Evolutionary conservation across 2,888 invertebrate genomes (phyloP).

Genomic region (Terebella lapidaria): DNA sequence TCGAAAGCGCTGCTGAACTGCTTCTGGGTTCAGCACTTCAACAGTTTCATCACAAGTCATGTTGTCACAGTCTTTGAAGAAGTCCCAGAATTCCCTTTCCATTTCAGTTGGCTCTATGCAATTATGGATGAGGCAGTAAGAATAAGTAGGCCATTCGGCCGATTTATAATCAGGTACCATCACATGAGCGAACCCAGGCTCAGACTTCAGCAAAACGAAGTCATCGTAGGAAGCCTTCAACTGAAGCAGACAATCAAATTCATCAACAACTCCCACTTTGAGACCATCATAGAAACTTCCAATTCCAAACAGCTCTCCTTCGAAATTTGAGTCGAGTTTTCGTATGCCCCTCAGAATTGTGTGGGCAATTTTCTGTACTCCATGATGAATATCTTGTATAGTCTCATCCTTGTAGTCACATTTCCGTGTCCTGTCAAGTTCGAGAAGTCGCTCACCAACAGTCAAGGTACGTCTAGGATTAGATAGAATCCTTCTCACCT

Average conservation of each 20-base stretch:
- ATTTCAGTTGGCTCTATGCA: too few relatives aligned
- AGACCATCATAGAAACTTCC: constrained; percentile 1
- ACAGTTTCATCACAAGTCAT: too few relatives aligned
- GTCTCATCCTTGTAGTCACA: too few relatives aligned
- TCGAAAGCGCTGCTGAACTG: background rate
- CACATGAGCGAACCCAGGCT: background rate
- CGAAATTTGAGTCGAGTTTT: background rate
- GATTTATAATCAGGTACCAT: background rate
- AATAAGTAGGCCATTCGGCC: background rate
- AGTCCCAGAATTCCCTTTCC: background rate
- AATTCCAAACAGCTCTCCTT: background rate
- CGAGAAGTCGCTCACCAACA: too few relatives aligned
- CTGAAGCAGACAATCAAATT: background rate
- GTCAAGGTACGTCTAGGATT: too few relatives aligned
- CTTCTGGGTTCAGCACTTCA: background rate
- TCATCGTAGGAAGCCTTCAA: background rate
- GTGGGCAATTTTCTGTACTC: too few relatives aligned
- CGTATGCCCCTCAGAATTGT: too few relatives aligned
- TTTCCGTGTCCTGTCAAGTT: too few relatives aligned
- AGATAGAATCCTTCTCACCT: too few relatives aligned
- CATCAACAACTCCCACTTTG: background rate
- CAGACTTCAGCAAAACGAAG: background rate
- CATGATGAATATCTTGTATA: too few relatives aligned
- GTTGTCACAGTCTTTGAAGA: too few relatives aligned
- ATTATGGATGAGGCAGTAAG: too few relatives aligned